Evolutionary conservation across 2,113 vertebrate species (phyloP).

Genomic region (Gopherus evgoodei): DNA sequence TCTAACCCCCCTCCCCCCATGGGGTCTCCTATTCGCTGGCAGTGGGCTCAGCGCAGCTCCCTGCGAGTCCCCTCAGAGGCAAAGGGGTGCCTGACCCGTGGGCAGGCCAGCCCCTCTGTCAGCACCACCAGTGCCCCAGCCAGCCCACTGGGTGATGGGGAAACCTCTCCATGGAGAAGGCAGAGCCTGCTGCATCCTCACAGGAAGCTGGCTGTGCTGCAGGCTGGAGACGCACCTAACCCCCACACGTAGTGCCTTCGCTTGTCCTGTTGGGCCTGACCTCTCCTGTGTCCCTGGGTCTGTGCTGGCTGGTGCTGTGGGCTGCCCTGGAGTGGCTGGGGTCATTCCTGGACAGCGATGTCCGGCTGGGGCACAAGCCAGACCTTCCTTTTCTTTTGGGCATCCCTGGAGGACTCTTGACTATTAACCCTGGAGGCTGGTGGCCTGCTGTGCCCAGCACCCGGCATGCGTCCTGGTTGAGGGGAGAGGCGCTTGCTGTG

Average conservation of each 20-base stretch:
- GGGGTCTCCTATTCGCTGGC: too few species aligned
- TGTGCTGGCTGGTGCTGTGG: background rate
- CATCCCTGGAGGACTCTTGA: background rate
- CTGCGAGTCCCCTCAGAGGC: too few species aligned
- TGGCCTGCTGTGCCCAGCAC: background rate
- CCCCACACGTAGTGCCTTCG: background rate
- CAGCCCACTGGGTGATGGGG: background rate
- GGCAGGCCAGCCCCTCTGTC: too few species aligned
- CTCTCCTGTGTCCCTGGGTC: background rate
- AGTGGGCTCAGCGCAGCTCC: background rate
- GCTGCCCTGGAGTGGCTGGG: background rate
- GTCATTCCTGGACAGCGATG: background rate
- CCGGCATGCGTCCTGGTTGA: background rate
- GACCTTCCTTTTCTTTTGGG: background rate
- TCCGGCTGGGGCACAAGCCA: background rate
- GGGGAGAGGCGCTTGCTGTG: background rate
- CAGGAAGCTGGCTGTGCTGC: fast-evolving
- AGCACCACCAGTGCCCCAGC: background rate
- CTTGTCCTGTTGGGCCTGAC: background rate
- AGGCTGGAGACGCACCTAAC: background rate
- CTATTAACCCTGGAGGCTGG: background rate
- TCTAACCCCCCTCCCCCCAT: background rate
- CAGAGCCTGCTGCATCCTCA: background rate
- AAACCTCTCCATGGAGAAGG: background rate
- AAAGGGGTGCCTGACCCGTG: background rate